Conservation (phyloP, 2,888 invertebrate genomes). For the Augiades crinisus region DNA sequence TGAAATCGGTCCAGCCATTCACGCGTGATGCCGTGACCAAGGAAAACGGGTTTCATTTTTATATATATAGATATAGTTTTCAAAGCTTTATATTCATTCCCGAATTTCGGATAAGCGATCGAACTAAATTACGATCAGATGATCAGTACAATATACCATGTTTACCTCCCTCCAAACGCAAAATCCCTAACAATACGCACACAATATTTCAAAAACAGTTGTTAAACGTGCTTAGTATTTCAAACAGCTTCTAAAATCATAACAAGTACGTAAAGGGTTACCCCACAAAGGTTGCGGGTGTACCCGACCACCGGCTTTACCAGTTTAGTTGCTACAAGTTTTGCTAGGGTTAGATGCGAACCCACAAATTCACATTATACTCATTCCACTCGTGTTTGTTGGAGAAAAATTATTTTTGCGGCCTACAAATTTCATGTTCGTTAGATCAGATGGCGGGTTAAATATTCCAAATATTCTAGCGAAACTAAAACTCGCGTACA, state of each 20-base stretch:
- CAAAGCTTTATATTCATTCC: too few species aligned
- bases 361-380: constrained; percentile 51
- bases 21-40: too few species aligned
- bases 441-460: neutral
- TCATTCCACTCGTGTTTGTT: constrained; percentile 50
- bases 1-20: too few species aligned
- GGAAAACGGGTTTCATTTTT: too few species aligned
- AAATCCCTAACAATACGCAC: constrained; percentile 18
- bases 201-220: constrained; percentile 24
- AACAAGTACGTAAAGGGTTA: constrained; percentile 47
- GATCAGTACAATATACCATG: neutral
- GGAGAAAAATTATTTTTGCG: constrained; percentile 43
- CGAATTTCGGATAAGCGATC: too few species aligned
- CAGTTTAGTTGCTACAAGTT: constrained; percentile 56
- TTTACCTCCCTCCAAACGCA: neutral
- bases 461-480: neutral
- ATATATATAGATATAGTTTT: too few species aligned
- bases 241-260: constrained; percentile 47
- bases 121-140: too few species aligned
- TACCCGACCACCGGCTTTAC: constrained; percentile 49
- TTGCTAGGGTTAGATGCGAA: constrained; percentile 50
- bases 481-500: neutral
- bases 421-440: constrained; percentile 19
- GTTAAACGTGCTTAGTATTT: constrained; percentile 30
- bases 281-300: constrained; percentile 57